These are phyloP conservation scores for Pecten maximus DNA, from an alignment of 2,888 invertebrate genomes.

Conservation along the genomic window DNA sequence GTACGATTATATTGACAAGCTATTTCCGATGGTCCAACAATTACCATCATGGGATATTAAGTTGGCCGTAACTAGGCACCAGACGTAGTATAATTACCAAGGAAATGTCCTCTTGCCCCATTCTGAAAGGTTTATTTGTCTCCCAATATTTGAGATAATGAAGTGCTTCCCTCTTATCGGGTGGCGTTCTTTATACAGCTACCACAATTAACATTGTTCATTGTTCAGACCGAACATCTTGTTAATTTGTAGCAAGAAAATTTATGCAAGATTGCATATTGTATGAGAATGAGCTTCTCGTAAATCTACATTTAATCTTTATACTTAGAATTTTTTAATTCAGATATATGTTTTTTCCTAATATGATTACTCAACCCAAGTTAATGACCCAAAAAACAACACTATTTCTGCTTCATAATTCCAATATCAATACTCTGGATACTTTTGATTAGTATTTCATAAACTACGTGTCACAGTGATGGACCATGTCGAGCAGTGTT, in stretches of 20 bases:
- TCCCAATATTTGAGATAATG: background rate
- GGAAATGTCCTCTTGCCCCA: background rate
- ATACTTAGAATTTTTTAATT: too few species aligned
- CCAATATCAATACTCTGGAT: background rate
- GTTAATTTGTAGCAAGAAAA: background rate
- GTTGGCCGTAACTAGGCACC: background rate
- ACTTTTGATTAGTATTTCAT: background rate
- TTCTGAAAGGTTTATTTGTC: background rate
- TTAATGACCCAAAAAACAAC: background rate
- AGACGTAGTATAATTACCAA: constrained; percentile 14
- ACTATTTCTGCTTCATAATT: background rate
- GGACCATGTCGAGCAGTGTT: background rate
- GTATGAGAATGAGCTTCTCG: background rate
- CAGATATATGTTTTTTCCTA: background rate
- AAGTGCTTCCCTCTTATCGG: background rate
- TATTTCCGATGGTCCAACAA: background rate
- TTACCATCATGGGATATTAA: background rate
- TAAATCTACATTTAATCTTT: too few species aligned
- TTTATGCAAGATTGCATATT: background rate
- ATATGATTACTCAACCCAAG: too few species aligned
- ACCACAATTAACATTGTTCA: background rate
- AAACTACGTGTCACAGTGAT: background rate
- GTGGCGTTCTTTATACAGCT: background rate
- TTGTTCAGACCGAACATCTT: background rate
- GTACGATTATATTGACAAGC: background rate